Base-by-base conservation (phyloP, 2,113 vertebrate genomes). In the Tiliqua scincoides region DNA sequence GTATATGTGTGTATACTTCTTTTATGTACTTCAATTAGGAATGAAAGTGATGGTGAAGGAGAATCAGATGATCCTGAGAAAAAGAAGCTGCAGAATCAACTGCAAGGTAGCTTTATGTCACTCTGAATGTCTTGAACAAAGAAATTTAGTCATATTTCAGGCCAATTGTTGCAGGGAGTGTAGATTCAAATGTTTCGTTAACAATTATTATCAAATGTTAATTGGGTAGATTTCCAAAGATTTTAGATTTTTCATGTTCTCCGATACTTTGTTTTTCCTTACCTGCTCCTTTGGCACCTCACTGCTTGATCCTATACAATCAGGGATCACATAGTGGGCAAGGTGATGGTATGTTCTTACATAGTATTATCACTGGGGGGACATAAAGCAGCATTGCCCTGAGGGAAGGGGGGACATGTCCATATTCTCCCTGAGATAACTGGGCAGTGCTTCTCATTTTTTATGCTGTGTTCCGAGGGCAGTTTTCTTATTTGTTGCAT, bases 81-180 rank as follows among this genome's bases (percentile, higher is more conserved):
- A 96, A 99, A 98, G 97, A 99, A 99, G 90, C 97, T 99, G 80
- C 98, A 99, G 93, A 99, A 98, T 94, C 99, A 99, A 84, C 98
- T 99, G 89, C 98, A 98, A 97, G 99, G 99, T 99, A 91, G 87
- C 77, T 91, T 88, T 93, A 70, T 89, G 92, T 85, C 88, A 9
- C 17, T 81, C 89, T 93, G 91, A 21, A 79, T 89, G 10, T 79
- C 0, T 9, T 61, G 21, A 54, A 72, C 30, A 32, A 61, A 79
- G 17, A 12, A 40, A 43, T 62, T 68, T n/a, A 12, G 25, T 70
- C 63, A 78, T 43, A 30, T 25, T 43, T 63, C 70, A 62, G 68
- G 57, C 18, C 35, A 72, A 73, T 15, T 27, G 20, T 82, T 52
- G 20, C 43, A 35, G n/a, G 5, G n/a, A 15, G 12, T 70, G n/a